Evolutionary conservation across 2,888 invertebrate genomes (phyloP).

Genomic region (Dynastes tityus): DNA sequence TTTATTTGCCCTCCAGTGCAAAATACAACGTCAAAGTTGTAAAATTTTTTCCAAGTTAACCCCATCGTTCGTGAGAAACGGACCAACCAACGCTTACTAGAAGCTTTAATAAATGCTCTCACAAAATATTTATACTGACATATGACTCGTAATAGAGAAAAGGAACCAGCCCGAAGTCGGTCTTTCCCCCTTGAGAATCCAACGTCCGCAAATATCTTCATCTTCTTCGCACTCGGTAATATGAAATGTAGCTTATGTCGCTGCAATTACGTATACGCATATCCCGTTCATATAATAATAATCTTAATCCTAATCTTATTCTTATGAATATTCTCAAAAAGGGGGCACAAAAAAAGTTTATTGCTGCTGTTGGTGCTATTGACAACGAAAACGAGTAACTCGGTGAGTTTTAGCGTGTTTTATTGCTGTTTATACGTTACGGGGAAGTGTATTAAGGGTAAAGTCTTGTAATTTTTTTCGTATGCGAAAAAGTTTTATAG

Average conservation of each 20-base stretch:
- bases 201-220: conserved; percentile 44
- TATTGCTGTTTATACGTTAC: conserved; percentile 50
- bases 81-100: conserved; percentile 64
- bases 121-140: conserved; percentile 70
- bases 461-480: conserved; percentile 44
- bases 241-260: conserved; percentile 3
- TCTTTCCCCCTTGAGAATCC: conserved; percentile 46
- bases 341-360: conserved; percentile 40
- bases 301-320: conserved; percentile 52
- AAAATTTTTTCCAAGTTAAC: conserved; percentile 54
- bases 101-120: conserved; percentile 66
- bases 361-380: conserved; percentile 41
- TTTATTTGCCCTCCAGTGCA: background rate
- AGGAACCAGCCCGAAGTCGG: conserved; percentile 56
- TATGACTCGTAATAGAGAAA: conserved; percentile 65
- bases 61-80: conserved; percentile 69
- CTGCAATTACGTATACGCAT: conserved; percentile 20
- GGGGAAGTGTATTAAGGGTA: conserved; percentile 44
- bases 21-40: conserved; percentile 45
- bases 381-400: conserved; percentile 21
- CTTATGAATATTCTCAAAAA: conserved; percentile 51
- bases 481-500: conserved; percentile 45
- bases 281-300: conserved; percentile 41
- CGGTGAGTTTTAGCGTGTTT: conserved; percentile 48
- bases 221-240: conserved; percentile 16